Conservation (phyloP, 2,888 invertebrate species). For the Limnephilus auricula region DNA sequence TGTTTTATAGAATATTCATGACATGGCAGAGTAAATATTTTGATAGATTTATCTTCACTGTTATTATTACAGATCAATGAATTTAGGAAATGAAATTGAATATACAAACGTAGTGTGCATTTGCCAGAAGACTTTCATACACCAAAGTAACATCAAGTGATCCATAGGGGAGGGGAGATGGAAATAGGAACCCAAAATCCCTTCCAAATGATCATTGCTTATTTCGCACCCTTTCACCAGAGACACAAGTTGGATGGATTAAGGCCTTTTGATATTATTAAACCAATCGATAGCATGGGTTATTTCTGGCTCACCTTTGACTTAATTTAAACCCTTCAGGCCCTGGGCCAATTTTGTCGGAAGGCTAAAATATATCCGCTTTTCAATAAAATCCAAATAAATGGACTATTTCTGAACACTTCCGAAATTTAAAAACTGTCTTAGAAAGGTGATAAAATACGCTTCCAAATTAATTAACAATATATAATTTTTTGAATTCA, state of each 20-base stretch:
- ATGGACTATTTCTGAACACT: no score
- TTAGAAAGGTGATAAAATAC: no score
- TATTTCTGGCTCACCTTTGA: constrained; percentile 2
- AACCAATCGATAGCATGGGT: not conserved
- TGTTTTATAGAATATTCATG: not conserved
- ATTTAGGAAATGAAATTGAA: constrained; percentile 2
- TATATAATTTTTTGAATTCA: no score
- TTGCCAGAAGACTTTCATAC: not conserved
- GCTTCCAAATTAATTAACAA: no score
- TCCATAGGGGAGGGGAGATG: not conserved
- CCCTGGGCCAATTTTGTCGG: no score
- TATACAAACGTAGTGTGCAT: not conserved
- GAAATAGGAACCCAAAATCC: not conserved
- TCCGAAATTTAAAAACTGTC: no score
- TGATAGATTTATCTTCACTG: not conserved
- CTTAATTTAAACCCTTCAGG: not conserved
- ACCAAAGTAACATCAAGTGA: not conserved
- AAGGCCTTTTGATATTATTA: not conserved
- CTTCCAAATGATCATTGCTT: not conserved
- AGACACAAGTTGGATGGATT: not conserved
- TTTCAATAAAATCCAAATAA: no score
- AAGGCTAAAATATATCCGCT: no score
- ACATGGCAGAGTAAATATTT: not conserved
- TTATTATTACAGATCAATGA: not conserved
- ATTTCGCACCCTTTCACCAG: not conserved